These are phyloP conservation scores for Pollachius pollachius DNA, from an alignment of 2,113 vertebrate species.

Conservation along the genomic window DNA sequence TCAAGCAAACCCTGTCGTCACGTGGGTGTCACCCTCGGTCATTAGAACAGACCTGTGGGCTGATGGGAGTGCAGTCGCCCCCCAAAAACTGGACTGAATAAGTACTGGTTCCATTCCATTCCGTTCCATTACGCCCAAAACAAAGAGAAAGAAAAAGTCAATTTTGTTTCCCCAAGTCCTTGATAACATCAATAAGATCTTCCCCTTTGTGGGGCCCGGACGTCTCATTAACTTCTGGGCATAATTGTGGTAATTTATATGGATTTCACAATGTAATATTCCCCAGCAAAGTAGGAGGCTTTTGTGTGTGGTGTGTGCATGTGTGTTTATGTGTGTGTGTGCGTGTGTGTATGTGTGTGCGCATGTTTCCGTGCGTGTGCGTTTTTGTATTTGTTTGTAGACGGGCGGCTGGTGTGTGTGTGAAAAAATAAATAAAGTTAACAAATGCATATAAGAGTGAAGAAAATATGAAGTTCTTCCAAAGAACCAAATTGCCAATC, in stretches of 20 bases:
- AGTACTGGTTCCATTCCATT: too few species aligned
- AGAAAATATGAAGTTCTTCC: constrained; percentile 71
- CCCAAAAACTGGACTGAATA: too few species aligned
- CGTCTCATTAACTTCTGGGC: constrained; percentile 58
- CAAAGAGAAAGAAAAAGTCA: constrained; percentile 15
- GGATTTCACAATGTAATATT: constrained; percentile 71
- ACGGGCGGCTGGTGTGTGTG: background rate
- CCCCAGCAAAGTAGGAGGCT: constrained; percentile 62
- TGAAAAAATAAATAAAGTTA: constrained; percentile 43
- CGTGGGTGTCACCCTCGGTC: too few species aligned
- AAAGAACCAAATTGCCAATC: constrained; percentile 74
- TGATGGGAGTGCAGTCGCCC: too few species aligned
- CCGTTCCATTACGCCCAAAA: constrained; percentile 24
- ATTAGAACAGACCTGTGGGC: too few species aligned
- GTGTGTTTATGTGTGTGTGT: constrained; percentile 3
- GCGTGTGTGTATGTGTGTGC: background rate
- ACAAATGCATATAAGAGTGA: constrained; percentile 71
- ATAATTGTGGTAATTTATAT: constrained; percentile 66
- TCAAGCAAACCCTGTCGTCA: too few species aligned
- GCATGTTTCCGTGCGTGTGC: background rate
- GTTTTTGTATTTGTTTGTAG: constrained; percentile 8
- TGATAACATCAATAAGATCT: constrained; percentile 69
- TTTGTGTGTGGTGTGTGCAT: background rate
- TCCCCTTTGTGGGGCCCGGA: constrained; percentile 41
- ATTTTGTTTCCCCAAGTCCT: constrained; percentile 53